Conservation (phyloP, 2,797 vertebrate genomes). For the Poeciliopsis gracilis region DNA sequence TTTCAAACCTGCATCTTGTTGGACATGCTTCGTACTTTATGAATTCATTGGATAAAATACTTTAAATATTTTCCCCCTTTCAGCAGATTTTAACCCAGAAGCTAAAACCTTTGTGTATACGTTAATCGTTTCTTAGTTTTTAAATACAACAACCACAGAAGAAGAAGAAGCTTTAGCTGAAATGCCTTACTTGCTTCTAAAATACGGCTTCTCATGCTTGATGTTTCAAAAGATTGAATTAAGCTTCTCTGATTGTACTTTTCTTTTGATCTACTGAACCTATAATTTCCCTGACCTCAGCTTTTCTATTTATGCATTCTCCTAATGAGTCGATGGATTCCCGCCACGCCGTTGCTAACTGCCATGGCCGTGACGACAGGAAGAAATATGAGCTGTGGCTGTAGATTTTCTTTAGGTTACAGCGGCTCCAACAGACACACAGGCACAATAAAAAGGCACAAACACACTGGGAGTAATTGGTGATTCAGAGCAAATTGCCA, state of each 20-base stretch:
- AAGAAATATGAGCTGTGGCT: constrained; percentile 23
- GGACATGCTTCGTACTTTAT: not conserved
- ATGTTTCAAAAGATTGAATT: not conserved
- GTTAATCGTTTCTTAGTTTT: not conserved
- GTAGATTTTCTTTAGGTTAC: constrained; percentile 39
- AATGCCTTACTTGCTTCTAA: not conserved
- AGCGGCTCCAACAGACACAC: constrained; percentile 18
- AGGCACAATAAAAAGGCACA: constrained; percentile 13
- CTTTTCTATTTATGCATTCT: not conserved
- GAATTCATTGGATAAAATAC: not conserved
- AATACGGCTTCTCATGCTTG: no score
- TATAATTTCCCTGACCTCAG: not conserved
- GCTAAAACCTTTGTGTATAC: not conserved
- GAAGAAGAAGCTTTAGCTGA: not conserved
- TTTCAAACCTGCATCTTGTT: not conserved
- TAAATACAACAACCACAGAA: not conserved
- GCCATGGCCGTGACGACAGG: not conserved
- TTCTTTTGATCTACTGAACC: not conserved
- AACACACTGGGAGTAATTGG: constrained; percentile 35
- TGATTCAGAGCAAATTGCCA: constrained; percentile 53
- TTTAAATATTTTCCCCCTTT: no score
- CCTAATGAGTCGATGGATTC: constrained; percentile 10
- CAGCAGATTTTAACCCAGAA: not conserved
- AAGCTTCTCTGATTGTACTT: not conserved
- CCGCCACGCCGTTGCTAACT: not conserved